phyloP scores from a whole-genome alignment of 2,113 vertebrate species.

The Vulpes vulpes region DNA sequence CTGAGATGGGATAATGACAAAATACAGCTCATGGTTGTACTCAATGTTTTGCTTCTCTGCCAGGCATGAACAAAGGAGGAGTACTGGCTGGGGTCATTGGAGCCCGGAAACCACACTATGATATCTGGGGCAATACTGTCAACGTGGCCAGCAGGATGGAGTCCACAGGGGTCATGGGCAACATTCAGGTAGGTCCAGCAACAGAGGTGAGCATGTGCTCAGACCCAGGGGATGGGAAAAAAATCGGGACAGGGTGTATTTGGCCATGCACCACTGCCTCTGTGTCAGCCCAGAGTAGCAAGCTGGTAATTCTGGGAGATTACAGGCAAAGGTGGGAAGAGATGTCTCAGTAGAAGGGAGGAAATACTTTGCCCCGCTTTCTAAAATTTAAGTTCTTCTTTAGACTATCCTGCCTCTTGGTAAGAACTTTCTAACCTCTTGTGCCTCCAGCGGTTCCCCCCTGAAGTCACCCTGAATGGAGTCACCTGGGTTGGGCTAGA shows the following conservation, averaged over 20 bases:
- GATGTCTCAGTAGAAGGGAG: too few relatives aligned
- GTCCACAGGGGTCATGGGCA: constrained; percentile 97
- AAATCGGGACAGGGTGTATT: fast-evolving
- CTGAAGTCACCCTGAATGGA: too few relatives aligned
- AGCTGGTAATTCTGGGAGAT: fast-evolving
- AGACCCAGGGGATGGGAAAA: fast-evolving
- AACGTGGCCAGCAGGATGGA: constrained; percentile 99
- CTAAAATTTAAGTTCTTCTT: neutral
- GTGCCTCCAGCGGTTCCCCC: too few relatives aligned
- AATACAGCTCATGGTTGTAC: neutral
- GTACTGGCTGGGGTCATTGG: constrained; percentile 97
- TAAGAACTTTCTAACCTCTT: neutral
- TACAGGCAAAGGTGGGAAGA: fast-evolving
- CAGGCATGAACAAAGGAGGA: constrained; percentile 96
- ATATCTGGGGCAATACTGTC: constrained; percentile 99
- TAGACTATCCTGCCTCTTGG: neutral
- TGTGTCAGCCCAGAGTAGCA: neutral
- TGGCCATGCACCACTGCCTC: neutral
- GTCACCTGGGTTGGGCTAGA: neutral
- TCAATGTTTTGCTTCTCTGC: neutral
- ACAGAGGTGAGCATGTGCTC: too few relatives aligned
- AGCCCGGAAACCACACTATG: constrained; percentile 96
- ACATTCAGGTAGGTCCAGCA: constrained; percentile 92
- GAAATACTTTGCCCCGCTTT: neutral
- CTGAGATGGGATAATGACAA: neutral